phyloP scores from a whole-genome alignment of 2,888 invertebrate species.

The Macaria liturata region DNA sequence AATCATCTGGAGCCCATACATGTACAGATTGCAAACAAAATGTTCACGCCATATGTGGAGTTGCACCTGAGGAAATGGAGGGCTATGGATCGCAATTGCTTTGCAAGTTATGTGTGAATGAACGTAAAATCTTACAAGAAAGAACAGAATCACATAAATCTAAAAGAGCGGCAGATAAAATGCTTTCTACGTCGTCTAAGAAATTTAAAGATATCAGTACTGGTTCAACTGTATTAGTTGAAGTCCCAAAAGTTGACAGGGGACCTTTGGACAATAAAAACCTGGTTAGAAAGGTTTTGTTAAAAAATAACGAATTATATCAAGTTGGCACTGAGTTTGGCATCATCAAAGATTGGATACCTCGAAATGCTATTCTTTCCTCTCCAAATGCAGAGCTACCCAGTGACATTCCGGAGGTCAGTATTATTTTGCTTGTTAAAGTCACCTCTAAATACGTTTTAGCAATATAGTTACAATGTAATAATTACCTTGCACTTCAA shows the following conservation, averaged over 20 bases:
- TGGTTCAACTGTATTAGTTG: not conserved
- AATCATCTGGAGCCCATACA: slow-evolving; percentile 1
- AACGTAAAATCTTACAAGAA: slow-evolving; percentile 1
- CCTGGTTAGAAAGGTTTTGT: slow-evolving; percentile 1
- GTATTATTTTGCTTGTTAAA: too few species aligned
- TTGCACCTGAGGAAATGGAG: not conserved
- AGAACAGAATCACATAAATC: not conserved
- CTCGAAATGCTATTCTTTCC: slow-evolving; percentile 1
- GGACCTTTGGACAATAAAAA: slow-evolving; percentile 6
- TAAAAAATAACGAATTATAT: slow-evolving; percentile 1
- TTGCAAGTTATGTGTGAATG: slow-evolving; percentile 1
- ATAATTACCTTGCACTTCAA: too few species aligned
- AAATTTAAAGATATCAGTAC: slow-evolving; percentile 3
- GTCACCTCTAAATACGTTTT: too few species aligned
- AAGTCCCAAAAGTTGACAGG: slow-evolving; percentile 5
- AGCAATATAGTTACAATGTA: too few species aligned
- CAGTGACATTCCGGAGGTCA: too few species aligned
- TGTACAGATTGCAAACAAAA: not conserved
- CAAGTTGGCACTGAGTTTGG: slow-evolving; percentile 1
- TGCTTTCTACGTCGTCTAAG: not conserved
- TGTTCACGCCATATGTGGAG: slow-evolving; percentile 3
- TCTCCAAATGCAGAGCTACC: too few species aligned
- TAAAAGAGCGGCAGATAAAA: slow-evolving; percentile 7
- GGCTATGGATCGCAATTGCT: not conserved
- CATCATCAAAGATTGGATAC: slow-evolving; percentile 6